These are phyloP conservation scores for Varecia variegata DNA, from an alignment of 2,797 vertebrate species.

Conservation along the genomic window DNA sequence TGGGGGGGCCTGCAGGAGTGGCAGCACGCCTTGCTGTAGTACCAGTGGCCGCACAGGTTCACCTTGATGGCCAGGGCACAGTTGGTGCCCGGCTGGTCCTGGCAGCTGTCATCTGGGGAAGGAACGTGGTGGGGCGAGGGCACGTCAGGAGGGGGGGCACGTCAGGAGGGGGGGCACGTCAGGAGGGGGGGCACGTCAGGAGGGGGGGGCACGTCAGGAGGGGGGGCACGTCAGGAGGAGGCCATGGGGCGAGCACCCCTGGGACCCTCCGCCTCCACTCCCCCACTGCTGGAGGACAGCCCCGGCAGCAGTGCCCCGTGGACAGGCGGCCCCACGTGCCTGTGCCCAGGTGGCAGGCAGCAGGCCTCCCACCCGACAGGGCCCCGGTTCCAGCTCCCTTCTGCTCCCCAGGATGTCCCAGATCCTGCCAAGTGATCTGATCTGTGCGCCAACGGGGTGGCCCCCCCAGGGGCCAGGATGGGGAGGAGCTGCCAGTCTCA, in stretches of 20 bases:
- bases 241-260: fast-evolving
- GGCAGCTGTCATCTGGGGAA: slow-evolving; percentile 94
- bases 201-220: neutral
- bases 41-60: slow-evolving; percentile 98
- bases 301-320: neutral
- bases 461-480: neutral
- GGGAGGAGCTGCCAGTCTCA: too few relatives aligned
- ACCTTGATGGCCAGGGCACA: slow-evolving; percentile 97
- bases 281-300: fast-evolving
- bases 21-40: slow-evolving; percentile 99
- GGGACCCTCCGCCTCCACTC: fast-evolving
- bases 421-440: neutral
- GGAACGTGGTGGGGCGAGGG: fast-evolving
- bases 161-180: neutral
- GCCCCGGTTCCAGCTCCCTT: neutral
- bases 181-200: neutral
- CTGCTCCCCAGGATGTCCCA: neutral
- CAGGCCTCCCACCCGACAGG: fast-evolving
- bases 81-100: slow-evolving; percentile 96
- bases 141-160: too few relatives aligned
- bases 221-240: neutral
- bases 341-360: neutral
- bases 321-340: neutral
- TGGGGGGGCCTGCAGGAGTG: slow-evolving; percentile 90
- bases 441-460: neutral